Base-by-base conservation (phyloP, 1,140 invertebrate genomes). In the Acromyrmex charruanus region DNA sequence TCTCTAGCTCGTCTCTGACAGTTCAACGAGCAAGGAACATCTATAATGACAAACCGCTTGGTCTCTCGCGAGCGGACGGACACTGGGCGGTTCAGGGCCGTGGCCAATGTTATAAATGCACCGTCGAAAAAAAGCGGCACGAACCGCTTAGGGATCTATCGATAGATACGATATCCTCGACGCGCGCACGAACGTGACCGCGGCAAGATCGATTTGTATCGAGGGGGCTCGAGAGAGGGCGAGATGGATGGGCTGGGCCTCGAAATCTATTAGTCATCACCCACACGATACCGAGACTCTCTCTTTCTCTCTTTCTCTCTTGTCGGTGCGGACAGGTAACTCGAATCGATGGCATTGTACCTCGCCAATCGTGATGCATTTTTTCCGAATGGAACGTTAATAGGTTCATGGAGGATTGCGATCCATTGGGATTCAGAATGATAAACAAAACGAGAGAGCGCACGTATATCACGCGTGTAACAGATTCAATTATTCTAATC, bases 261-360 rank as follows among this genome's bases (percentile, higher is more conserved):
- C 85, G 90, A 93, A 94, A 94, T 94, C 93, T 94, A 94, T 94
- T 94, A 94, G 93, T 94, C 94, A 94, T 94, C 93, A 91, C 90
- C 92, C 90, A 92, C 92, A 92, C 91, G 89, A 89, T 91, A 87
- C 68, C 79, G 58, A n/a, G 63, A 25, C 77, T 75, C 49, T 69
- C 25, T 39, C 39, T 0, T n/a, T 59, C 21, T 53, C 49, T 58
- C 59, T 16, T 0, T 65, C 80, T 59, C 49, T 59, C 71, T 18
- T 84, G 89, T 88, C 87, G 82, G 91, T 86, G 93, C 90, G 90
- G 93, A 94, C 93, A 93, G 92, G 88, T 90, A 91, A 89, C 89
- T 92, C 82, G 63, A 90, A 93, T 93, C 90, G 87, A 77, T 89
- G 90, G 85, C 90, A 93, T 93, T 93, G 88, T 90, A 88, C 21